Evolutionary conservation across 2,888 invertebrate genomes (phyloP).

Genomic region (Pristionchus maxplancki): DNA sequence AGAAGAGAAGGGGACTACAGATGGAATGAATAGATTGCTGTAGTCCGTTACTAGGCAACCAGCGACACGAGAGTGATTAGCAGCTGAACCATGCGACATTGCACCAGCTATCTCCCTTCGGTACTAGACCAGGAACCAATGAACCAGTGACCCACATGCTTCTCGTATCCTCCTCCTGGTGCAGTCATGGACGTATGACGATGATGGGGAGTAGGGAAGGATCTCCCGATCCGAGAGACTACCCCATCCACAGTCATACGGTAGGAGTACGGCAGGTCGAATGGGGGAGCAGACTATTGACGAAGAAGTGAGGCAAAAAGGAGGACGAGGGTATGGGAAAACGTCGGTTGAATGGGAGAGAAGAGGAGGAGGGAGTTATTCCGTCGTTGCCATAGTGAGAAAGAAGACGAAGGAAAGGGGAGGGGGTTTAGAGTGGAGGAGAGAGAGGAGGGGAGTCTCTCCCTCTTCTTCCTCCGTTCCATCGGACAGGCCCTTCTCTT

Average conservation of each 20-base stretch:
- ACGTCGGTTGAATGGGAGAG: not conserved
- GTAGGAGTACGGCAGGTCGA: not conserved
- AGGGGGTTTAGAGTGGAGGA: not conserved
- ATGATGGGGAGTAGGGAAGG: constrained; percentile 28
- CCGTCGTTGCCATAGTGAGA: constrained; percentile 37
- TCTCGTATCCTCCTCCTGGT: constrained; percentile 39
- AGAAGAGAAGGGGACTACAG: not conserved
- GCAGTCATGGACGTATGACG: not conserved
- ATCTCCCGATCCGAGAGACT: not conserved
- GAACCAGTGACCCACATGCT: not conserved
- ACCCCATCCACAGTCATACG: constrained; percentile 37
- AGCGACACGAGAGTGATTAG: not conserved
- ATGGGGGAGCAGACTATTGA: not conserved
- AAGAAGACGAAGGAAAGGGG: constrained; percentile 21
- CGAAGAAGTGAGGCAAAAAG: not conserved
- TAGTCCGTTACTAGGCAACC: constrained; percentile 10
- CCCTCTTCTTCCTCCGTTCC: constrained; percentile 6
- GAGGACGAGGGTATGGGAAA: not conserved
- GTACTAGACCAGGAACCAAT: not conserved
- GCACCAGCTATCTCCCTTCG: not conserved
- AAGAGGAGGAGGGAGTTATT: constrained; percentile 16
- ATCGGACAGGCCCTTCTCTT: not conserved
- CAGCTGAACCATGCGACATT: not conserved
- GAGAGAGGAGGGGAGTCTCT: not conserved
- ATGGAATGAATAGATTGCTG: not conserved